Base-by-base conservation (phyloP, 2,888 invertebrate species). In the Leucophora obtusa region DNA sequence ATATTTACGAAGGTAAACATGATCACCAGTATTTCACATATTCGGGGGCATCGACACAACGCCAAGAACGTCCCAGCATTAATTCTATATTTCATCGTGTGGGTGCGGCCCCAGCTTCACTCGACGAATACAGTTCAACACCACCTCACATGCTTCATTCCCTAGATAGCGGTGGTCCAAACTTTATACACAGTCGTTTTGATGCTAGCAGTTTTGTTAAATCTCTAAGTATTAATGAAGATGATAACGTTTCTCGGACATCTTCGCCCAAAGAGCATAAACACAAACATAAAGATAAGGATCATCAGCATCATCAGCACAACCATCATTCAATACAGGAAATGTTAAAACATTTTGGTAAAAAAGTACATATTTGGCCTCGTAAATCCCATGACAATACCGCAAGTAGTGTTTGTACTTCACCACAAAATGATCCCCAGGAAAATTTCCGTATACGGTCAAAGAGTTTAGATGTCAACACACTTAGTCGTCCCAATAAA, bases 261-360 rank as follows among this genome's bases (percentile, higher is more conserved):
- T 79, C 84, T 9, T 84, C 85, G 59, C 86, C 85, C 14, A 81
- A 79, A 53, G 82, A 85, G 33, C 83, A 82, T 47, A 84, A 85
- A 77, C 73, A 79, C 35, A 79, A 70, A 24, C 74, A 79, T 33
- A 73, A 56, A 53, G 63, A 70, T 33, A 24, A 69, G 50, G 75
- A 74, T 62, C 74, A 83, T 24, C 71, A 83, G 9, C 81, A 89
- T 86, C 84, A 89, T 86, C 85, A 91, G 87, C 92, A 93, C 84
- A 93, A 93, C 86, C 93, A 93, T 86, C 93, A 94, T 89, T 93
- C 95, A 28, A 94, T 96, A 85, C 95, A 95, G 86, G 95, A 95
- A 86, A 90, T 96, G 89, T 93, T 96, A 65, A 92, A 94, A 83
- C 93, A 94, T 85, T 94, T 95, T 84, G 93, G 95, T 24, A 94